Base-by-base conservation (phyloP, 1,140 invertebrate species). In the Drosophila kohkoa region DNA sequence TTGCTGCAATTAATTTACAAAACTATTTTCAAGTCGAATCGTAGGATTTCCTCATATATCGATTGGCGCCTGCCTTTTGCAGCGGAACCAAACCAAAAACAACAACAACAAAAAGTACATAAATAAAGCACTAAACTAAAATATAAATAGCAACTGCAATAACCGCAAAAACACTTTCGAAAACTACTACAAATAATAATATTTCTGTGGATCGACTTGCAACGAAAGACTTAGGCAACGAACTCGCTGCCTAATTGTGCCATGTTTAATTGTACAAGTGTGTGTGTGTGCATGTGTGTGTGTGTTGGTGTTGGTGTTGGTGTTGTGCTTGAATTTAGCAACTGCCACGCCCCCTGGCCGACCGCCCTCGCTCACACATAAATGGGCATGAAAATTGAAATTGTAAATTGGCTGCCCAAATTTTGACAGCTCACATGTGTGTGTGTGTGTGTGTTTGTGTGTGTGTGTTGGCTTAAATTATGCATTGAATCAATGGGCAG, bases 161-260 rank as follows among this genome's bases (percentile, higher is more conserved):
- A 55, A 35, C 11, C 16, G 8, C 38, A 41, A 20, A 15, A 73
- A 43, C 35, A 68, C 64, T 68, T 74, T 68, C 55, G 28, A 49
- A 74, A 67, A 32, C 45, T 65, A 41, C 32, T 25, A 57, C 20
- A 25, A 25, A 4, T 25, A 25, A 20, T 20, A 70, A 35, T 43
- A 35, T 58, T 57, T 58, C 49, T 57, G 57, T 59, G 62, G 11
- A 45, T 25, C 59, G 49, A 41, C 38, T 63, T 55, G 69, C 62
- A 74, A 83, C 55, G 60, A 83, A 83, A 81, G 81, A 85, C 81
- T 85, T 83, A 83, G 60, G 81, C 65, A 80, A 77, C 81, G 52
- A 81, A 78, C 81, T 70, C 45, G 69, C 43, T 49, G 68, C 41
- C 55, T 60, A 60, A 68, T 66, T 73, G 71, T 49, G 32, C 38